phyloP scores from a whole-genome alignment of 2,113 vertebrate genomes.

The Leptocoma aspasia region DNA sequence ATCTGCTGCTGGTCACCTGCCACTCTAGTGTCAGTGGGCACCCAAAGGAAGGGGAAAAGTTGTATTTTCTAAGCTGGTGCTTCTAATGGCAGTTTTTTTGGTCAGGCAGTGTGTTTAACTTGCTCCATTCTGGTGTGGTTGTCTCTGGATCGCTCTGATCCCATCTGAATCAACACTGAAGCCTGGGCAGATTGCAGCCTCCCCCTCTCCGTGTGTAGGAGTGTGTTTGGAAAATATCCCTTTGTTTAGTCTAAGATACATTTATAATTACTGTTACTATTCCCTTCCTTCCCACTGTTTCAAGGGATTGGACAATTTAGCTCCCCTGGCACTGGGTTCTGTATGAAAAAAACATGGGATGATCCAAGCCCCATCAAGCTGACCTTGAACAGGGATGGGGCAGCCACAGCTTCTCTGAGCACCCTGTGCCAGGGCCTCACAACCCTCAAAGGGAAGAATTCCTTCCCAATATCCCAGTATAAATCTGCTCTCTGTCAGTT shows the following conservation, averaged over 20 bases:
- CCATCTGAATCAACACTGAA: fast-evolving
- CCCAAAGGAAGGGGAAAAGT: background rate
- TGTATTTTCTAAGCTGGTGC: fast-evolving
- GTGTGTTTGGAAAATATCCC: background rate
- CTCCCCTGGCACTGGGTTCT: background rate
- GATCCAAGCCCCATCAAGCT: background rate
- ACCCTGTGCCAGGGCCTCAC: background rate
- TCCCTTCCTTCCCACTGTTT: background rate
- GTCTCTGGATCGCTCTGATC: background rate
- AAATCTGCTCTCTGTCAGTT: background rate
- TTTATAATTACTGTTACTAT: background rate
- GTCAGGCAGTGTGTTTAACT: background rate
- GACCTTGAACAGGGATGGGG: background rate
- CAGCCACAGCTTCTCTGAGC: background rate
- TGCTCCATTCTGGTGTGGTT: fast-evolving
- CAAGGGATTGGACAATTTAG: fast-evolving
- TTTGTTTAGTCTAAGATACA: background rate
- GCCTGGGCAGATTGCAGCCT: background rate
- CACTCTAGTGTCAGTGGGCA: background rate
- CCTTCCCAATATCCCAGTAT: background rate
- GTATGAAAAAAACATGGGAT: fast-evolving
- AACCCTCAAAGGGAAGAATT: background rate
- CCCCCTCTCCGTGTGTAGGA: fast-evolving
- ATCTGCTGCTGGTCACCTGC: background rate
- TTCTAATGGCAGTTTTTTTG: background rate